phyloP scores from a whole-genome alignment of 2,113 vertebrate genomes.

The Gadus chalcogrammus region DNA sequence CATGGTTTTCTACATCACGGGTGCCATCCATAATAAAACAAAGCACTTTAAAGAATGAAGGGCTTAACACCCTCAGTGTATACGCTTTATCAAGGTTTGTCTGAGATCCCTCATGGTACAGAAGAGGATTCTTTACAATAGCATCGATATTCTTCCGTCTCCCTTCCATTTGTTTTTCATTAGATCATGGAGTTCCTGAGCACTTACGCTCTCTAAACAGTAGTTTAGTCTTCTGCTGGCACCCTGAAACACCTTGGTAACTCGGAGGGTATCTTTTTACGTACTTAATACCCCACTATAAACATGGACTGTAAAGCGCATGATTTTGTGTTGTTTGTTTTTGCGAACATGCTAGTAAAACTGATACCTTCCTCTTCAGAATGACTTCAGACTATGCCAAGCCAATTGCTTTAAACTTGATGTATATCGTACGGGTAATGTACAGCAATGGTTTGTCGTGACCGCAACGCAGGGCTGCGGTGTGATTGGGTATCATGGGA shows the following conservation, averaged over 20 bases:
- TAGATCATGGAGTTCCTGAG: constrained; percentile 24
- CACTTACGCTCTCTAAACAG: too few species aligned
- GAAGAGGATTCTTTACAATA: constrained; percentile 42
- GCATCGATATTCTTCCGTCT: constrained; percentile 43
- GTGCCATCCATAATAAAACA: constrained; percentile 33
- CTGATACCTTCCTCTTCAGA: too few species aligned
- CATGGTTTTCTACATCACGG: constrained; percentile 16
- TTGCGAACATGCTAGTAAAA: constrained; percentile 23
- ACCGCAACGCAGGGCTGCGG: too few species aligned
- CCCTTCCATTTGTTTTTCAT: constrained; percentile 59
- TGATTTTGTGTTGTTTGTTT: constrained; percentile 35
- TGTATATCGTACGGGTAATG: too few species aligned
- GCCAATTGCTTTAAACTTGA: too few species aligned
- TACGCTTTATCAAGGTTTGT: constrained; percentile 18
- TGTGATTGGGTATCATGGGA: too few species aligned
- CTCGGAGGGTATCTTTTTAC: too few species aligned
- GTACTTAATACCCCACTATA: too few species aligned
- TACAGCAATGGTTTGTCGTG: too few species aligned
- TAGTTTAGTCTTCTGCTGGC: too few species aligned
- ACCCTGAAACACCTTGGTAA: too few species aligned
- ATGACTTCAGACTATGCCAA: too few species aligned
- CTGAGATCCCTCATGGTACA: constrained; percentile 32
- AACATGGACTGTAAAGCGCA: constrained; percentile 4
- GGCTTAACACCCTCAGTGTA: constrained; percentile 39
- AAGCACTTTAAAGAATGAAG: constrained; percentile 30